These are phyloP conservation scores for Xestobium rufovillosum DNA, from an alignment of 2,888 invertebrate species.

Conservation along the genomic window DNA sequence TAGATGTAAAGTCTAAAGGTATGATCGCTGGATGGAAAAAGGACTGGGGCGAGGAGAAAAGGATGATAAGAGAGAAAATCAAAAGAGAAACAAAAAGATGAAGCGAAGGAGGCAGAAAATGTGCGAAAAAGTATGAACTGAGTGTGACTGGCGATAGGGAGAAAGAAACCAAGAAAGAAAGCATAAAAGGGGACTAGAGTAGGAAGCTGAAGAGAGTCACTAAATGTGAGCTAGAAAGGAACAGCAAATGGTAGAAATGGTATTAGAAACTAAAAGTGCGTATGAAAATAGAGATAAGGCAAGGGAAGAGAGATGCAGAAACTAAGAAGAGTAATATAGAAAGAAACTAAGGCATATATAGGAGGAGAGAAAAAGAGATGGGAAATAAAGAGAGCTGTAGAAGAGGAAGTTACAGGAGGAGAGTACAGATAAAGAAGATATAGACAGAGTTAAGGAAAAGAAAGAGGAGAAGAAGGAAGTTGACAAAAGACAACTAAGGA, in stretches of 20 bases:
- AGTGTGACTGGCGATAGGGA: not conserved
- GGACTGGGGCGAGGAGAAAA: not conserved
- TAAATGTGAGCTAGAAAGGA: not conserved
- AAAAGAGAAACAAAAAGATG: not conserved
- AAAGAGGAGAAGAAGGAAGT: conserved; percentile 2
- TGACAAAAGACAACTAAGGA: not conserved
- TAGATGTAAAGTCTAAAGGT: not conserved
- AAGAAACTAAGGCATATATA: not conserved
- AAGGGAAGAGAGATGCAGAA: not conserved
- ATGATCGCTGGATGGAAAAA: not conserved
- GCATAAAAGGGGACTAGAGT: not conserved
- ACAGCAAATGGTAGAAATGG: not conserved
- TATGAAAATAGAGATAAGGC: not conserved
- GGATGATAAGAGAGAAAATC: not conserved
- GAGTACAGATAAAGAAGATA: not conserved
- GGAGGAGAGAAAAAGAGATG: too few species aligned
- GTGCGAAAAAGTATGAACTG: not conserved
- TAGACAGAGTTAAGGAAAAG: not conserved
- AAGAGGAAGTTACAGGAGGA: not conserved
- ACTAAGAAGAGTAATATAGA: not conserved
- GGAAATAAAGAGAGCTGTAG: not conserved
- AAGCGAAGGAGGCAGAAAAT: not conserved
- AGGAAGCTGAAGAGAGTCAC: not conserved
- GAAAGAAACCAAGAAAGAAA: conserved; percentile 1
- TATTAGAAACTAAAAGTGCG: not conserved